Evolutionary conservation across 2,113 vertebrate species (phyloP), one percentile per base, ranked within the genome.

Genomic region (Prolemur simus): DNA sequence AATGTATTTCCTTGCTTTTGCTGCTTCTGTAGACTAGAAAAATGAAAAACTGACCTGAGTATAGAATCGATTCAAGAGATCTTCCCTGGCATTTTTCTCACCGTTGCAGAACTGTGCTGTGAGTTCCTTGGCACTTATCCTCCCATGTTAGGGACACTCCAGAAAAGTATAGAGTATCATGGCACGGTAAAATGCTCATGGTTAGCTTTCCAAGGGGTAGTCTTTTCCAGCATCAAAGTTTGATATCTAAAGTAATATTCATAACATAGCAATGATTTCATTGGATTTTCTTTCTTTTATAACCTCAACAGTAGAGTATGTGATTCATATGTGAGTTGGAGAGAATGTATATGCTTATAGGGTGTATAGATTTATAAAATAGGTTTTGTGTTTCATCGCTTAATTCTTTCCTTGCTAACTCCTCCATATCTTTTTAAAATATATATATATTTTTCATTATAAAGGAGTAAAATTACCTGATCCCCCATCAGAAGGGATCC

Each of bases 371-470:
- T 80, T 56, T 80, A 18, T 91, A 27, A 91, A n/a, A 20, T 34
- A 68, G 21, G 12, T 60, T 37, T 21, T 74, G 27, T 78, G n/a
- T 84, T 89, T 89, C 13, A 63, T 80, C 39, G 47, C 10, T 45
- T 39, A 84, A 66, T 8, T 37, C 29, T 78, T 83, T 52, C 32
- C 45, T 84, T 81, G n/a, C 34, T 69, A 56, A 66, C 29, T 82
- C 87, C 54, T 71, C 56, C n/a, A n/a, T 10, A 66, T 63, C 52
- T 69, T 92, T 92, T 95, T 15, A 66, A 96, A 88, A 56, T 82
- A 25, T 12, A 27, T 42, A 32, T 60, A 25, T 58, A 1, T 60
- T 60, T 84, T 64, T 86, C 49, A n/a, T 81, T 60, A 76, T 60
- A 56, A 95, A 92, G 14, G 29, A 47, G 27, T 81, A 52, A 87